phyloP scores from a whole-genome alignment of 2,113 vertebrate species.

The Sialia sialis region DNA sequence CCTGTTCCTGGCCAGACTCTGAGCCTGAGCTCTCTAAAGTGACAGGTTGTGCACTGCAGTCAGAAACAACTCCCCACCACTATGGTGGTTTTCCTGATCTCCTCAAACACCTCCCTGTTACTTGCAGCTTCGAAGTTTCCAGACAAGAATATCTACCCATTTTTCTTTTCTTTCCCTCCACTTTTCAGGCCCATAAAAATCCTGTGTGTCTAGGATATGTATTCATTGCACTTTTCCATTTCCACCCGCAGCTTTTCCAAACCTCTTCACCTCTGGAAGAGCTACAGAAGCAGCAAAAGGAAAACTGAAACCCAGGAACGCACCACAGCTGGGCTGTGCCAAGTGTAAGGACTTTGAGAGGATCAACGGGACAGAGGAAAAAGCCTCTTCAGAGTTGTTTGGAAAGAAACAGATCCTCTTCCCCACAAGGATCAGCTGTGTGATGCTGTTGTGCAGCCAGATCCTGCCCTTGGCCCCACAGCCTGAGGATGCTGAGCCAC shows the following conservation, averaged over 20 bases:
- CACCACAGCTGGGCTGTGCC: not conserved
- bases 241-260: slow-evolving; percentile 45
- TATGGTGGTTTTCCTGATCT: not conserved
- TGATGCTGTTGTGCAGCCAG: not conserved
- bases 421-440: not conserved
- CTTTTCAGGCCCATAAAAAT: slow-evolving; percentile 13
- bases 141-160: not conserved
- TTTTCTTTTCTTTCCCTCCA: not conserved
- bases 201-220: slow-evolving; percentile 1
- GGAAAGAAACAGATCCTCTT: slow-evolving; percentile 29
- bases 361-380: slow-evolving; percentile 39
- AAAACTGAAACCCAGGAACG: slow-evolving; percentile 64
- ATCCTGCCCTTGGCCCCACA: not conserved
- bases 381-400: slow-evolving; percentile 28
- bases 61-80: not conserved
- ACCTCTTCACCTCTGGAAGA: slow-evolving; percentile 58
- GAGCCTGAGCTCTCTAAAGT: not conserved
- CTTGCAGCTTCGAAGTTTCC: not conserved
- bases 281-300: slow-evolving; percentile 59
- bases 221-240: slow-evolving; percentile 42
- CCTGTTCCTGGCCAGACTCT: not conserved
- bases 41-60: not conserved
- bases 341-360: not conserved
- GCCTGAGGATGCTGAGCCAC: rapidly evolving
- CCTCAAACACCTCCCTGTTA: slow-evolving; percentile 10